phyloP scores from a whole-genome alignment of 2,888 invertebrate species.

The Sphaerophoria taeniata region DNA sequence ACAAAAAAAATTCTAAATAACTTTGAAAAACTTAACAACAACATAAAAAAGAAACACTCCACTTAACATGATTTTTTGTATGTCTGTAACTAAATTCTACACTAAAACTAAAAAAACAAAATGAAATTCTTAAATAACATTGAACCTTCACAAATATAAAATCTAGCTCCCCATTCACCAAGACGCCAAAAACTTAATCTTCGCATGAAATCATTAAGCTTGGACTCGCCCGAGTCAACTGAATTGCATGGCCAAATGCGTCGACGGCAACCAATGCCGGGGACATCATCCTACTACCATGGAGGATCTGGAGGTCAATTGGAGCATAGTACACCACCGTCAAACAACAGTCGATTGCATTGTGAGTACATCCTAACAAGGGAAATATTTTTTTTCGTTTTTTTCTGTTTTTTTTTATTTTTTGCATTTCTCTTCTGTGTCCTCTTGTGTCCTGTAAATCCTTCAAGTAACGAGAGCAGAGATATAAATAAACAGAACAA shows the following conservation, averaged over 20 bases:
- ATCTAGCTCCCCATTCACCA: constrained; percentile 96
- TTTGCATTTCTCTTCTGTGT: constrained; percentile 17
- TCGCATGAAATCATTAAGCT: constrained; percentile 98
- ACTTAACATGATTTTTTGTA: constrained; percentile 33
- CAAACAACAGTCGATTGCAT: constrained; percentile 85
- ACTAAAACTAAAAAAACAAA: constrained; percentile 66
- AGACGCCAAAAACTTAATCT: constrained; percentile 97
- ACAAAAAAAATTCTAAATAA: constrained; percentile 34
- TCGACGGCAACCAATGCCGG: constrained; percentile 84
- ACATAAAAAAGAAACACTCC: constrained; percentile 34
- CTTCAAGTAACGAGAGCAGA: constrained; percentile 66
- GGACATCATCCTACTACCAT: constrained; percentile 77
- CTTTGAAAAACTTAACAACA: constrained; percentile 43
- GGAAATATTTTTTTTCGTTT: constrained; percentile 27
- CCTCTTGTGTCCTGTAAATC: constrained; percentile 57
- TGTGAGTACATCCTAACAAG: constrained; percentile 84
- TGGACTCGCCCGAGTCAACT: constrained; percentile 97
- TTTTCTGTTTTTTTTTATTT: constrained; percentile 26
- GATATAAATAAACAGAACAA: constrained; percentile 31
- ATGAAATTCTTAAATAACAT: constrained; percentile 57
- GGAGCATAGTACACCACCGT: constrained; percentile 83
- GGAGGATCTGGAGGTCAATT: constrained; percentile 83
- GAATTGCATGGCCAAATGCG: constrained; percentile 89
- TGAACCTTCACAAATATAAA: constrained; percentile 62
- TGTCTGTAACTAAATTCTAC: constrained; percentile 45